Evolutionary conservation across 2,888 invertebrate genomes (phyloP).

Genomic region (Ptilodon capucinus): DNA sequence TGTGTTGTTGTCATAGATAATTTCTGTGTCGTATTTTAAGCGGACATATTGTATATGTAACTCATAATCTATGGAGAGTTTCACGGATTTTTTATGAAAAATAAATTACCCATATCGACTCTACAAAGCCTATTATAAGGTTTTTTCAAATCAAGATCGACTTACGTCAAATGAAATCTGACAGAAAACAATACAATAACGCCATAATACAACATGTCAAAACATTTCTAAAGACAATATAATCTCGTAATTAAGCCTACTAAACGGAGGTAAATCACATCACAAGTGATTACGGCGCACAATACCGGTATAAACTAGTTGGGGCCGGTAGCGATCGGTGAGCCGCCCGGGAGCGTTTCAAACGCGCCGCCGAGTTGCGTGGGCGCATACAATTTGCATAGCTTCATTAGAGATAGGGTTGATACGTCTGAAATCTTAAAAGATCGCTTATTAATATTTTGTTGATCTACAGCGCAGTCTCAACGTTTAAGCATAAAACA

Average conservation of each 20-base stretch:
- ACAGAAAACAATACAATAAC: background rate
- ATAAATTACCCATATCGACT: too few species aligned
- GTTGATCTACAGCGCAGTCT: background rate
- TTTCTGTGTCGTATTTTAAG: background rate
- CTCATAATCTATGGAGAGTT: too few species aligned
- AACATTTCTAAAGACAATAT: background rate
- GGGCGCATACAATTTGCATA: conserved; percentile 57
- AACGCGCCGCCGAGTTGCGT: conserved; percentile 33
- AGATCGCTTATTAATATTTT: background rate
- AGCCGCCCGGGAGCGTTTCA: conserved; percentile 30
- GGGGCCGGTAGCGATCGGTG: conserved; percentile 23
- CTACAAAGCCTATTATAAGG: too few species aligned
- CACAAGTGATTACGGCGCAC: conserved; percentile 34
- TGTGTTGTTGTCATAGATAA: background rate
- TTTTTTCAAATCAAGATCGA: background rate
- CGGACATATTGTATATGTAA: too few species aligned
- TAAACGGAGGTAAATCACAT: conserved; percentile 24
- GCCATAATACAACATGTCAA: background rate
- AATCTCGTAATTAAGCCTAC: conserved; percentile 1
- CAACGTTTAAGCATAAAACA: background rate
- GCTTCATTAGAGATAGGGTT: conserved; percentile 49
- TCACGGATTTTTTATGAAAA: too few species aligned
- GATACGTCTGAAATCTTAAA: background rate
- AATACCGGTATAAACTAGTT: conserved; percentile 29
- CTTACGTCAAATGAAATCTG: background rate